Conservation (phyloP, 2,888 invertebrate genomes). For the Zygogramma bicolorata region DNA sequence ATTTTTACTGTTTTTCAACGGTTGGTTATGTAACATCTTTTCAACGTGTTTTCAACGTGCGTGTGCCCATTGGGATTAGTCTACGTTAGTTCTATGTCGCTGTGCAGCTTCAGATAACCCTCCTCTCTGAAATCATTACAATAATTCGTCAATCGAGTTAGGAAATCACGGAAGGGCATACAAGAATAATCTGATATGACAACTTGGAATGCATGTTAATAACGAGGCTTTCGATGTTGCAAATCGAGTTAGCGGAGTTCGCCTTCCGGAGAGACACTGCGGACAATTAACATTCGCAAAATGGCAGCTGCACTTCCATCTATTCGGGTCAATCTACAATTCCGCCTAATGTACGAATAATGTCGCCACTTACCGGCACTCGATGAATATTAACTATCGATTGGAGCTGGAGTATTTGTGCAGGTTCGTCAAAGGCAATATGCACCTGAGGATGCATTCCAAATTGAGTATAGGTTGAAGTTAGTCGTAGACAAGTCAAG, state of each 20-base stretch:
- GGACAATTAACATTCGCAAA: conserved; percentile 51
- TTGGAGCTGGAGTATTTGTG: neutral
- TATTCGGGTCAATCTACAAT: conserved; percentile 52
- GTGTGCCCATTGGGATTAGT: no score
- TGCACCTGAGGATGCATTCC: neutral
- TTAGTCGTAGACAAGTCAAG: no score
- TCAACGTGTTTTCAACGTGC: no score
- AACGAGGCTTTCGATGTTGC: conserved; percentile 41
- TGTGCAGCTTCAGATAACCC: no score
- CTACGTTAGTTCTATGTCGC: no score
- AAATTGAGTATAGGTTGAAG: no score
- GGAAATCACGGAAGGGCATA: conserved; percentile 36
- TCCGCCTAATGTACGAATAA: conserved; percentile 47
- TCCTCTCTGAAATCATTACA: no score
- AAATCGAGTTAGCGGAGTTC: conserved; percentile 51
- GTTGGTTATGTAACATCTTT: no score
- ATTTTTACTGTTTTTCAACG: no score
- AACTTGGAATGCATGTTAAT: conserved; percentile 42
- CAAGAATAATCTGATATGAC: conserved; percentile 37
- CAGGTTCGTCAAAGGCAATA: neutral
- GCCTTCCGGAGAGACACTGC: conserved; percentile 33
- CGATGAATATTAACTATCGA: conserved; percentile 47
- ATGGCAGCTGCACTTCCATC: conserved; percentile 42
- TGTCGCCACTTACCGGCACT: conserved; percentile 47
- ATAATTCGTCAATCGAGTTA: conserved; percentile 41